A percentile compares a stretch with the other conserved stretches of the same genome.
phyloP scores from a whole-genome alignment of 53 echinoderm and acorn worm species.

The Temnopleurus reevesii region DNA sequence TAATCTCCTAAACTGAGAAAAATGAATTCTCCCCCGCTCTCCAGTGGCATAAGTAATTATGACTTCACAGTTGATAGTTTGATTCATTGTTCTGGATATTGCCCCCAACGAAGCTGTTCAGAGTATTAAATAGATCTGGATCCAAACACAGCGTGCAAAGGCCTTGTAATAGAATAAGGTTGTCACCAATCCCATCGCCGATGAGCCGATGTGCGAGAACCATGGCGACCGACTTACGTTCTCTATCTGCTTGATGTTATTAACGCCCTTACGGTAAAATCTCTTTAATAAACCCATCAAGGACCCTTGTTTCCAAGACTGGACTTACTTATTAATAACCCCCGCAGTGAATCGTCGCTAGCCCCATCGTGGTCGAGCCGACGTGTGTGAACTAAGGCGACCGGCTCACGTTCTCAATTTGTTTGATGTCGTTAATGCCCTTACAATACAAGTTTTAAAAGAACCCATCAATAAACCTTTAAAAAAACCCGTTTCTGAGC shows the following conservation, averaged over 20 bases:
- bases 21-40: no score
- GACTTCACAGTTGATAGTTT: no score
- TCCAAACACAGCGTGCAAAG: no score
- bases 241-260: slow-evolving; percentile 85
- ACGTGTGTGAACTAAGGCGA: slow-evolving; percentile 98
- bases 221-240: slow-evolving; percentile 92
- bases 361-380: slow-evolving; percentile 81
- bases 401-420: slow-evolving; percentile 88
- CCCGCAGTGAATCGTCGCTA: slow-evolving; percentile 82
- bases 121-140: no score
- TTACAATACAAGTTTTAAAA: slow-evolving; percentile 76
- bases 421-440: slow-evolving; percentile 86
- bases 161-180: slow-evolving; percentile 87
- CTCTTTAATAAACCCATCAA: no score
- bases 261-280: slow-evolving; percentile 82
- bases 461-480: no score
- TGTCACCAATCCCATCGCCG: slow-evolving; percentile 79
- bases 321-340: slow-evolving; percentile 72
- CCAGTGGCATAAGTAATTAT: no score
- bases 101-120: no score
- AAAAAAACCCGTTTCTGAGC: no score
- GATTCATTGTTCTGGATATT: no score
- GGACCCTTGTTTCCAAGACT: no score
- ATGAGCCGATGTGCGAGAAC: slow-evolving; percentile 95
- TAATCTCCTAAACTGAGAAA: no score